Conservation (phyloP, 1,140 invertebrate species). For the Procambarus clarkii region DNA sequence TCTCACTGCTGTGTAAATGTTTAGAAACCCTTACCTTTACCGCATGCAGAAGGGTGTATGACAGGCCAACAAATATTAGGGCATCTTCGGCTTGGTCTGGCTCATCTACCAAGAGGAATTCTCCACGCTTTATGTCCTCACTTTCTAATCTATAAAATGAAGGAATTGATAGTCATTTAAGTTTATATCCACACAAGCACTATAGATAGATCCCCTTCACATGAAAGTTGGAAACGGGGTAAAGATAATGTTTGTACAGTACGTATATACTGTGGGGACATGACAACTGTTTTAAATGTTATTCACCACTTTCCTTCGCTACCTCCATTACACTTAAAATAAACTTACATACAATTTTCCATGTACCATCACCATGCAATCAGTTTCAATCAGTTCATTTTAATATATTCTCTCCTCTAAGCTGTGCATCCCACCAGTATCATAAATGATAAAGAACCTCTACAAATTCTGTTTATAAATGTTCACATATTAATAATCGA, state of each 20-base stretch:
- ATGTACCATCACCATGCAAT: neutral
- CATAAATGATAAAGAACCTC: neutral
- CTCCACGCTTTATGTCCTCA: constrained; percentile 60
- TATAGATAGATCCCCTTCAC: no score
- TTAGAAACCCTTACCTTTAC: constrained; percentile 43
- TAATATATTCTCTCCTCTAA: neutral
- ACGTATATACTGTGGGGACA: no score
- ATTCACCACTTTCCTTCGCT: neutral
- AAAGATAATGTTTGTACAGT: no score
- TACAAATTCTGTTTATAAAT: neutral
- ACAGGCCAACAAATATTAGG: constrained; percentile 34
- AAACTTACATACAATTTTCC: neutral
- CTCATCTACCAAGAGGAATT: constrained; percentile 66
- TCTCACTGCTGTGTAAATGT: no score
- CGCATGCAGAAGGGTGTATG: constrained; percentile 67
- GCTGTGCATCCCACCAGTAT: neutral
- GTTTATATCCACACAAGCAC: no score
- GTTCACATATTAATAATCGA: no score
- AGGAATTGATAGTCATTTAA: neutral
- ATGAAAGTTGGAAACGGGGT: no score
- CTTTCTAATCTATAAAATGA: constrained; percentile 8
- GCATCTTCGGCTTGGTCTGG: constrained; percentile 56
- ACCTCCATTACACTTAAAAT: neutral
- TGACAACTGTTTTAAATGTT: neutral
- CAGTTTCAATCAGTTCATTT: no score